These are phyloP conservation scores for Epiblema foenella DNA, from an alignment of 2,888 invertebrate genomes.

Conservation along the genomic window DNA sequence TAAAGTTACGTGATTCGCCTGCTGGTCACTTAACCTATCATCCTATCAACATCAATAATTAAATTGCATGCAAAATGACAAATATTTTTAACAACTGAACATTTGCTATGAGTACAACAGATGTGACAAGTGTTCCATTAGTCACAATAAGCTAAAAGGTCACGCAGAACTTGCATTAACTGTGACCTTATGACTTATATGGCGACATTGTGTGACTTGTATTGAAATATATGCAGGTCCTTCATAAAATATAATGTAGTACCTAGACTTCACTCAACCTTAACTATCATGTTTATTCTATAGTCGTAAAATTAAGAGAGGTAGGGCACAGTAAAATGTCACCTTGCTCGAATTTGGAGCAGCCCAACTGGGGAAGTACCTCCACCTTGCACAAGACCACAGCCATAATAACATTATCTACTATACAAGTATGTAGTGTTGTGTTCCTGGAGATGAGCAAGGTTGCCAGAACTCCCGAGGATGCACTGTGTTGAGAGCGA, in stretches of 20 bases:
- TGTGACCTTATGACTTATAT: conserved; percentile 34
- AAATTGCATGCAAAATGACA: not conserved
- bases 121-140: not conserved
- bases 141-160: conserved; percentile 24
- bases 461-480: no score
- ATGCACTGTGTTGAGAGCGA: no score
- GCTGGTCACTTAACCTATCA: no score
- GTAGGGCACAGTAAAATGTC: no score
- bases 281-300: not conserved
- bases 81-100: not conserved
- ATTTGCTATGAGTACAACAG: not conserved
- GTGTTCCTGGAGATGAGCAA: no score
- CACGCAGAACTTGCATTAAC: conserved; percentile 19
- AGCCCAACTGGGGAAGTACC: no score
- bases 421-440: no score
- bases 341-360: no score
- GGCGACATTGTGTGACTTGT: conserved; percentile 19
- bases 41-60: no score
- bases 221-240: conserved; percentile 20
- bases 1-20: no score
- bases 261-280: conserved; percentile 14
- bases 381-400: no score
- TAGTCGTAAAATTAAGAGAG: not conserved
- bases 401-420: no score
- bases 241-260: conserved; percentile 18